Evolutionary conservation across 2,888 invertebrate species (phyloP).

Genomic region (Scrobipalpa atriplicella): DNA sequence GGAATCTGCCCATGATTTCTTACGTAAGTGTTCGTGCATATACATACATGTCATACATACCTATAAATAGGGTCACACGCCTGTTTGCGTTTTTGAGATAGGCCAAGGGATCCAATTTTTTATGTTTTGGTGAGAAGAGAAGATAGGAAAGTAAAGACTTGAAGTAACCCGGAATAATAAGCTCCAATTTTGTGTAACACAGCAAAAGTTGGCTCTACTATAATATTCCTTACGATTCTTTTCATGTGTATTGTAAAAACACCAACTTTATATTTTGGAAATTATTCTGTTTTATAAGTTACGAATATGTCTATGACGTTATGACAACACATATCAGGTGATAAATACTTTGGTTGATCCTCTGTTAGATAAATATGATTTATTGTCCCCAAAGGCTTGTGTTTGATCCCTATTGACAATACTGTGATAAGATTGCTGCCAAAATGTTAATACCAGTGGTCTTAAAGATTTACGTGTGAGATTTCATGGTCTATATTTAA

Average conservation of each 20-base stretch:
- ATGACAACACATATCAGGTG: background rate
- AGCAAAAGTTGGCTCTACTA: too few relatives aligned
- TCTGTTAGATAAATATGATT: background rate
- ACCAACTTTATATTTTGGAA: background rate
- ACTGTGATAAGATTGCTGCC: slow-evolving; percentile 4
- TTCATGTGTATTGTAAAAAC: too few relatives aligned
- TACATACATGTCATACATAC: too few relatives aligned
- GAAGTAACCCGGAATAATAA: too few relatives aligned
- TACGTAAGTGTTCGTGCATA: slow-evolving; percentile 88
- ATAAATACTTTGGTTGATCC: background rate
- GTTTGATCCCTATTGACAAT: background rate
- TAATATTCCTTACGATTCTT: too few relatives aligned
- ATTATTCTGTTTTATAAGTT: background rate
- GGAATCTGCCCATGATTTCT: slow-evolving; percentile 98
- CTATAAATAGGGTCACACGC: too few relatives aligned
- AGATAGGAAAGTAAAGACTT: too few relatives aligned
- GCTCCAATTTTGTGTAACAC: too few relatives aligned
- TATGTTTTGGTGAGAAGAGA: too few relatives aligned
- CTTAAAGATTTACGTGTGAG: slow-evolving; percentile 8
- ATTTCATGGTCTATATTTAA: background rate
- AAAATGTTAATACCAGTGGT: background rate
- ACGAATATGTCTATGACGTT: background rate
- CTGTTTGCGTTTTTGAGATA: too few relatives aligned
- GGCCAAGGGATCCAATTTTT: too few relatives aligned
- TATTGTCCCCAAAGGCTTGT: background rate